phyloP scores from a whole-genome alignment of 2,113 vertebrate genomes.

The Callionymus lyra region DNA sequence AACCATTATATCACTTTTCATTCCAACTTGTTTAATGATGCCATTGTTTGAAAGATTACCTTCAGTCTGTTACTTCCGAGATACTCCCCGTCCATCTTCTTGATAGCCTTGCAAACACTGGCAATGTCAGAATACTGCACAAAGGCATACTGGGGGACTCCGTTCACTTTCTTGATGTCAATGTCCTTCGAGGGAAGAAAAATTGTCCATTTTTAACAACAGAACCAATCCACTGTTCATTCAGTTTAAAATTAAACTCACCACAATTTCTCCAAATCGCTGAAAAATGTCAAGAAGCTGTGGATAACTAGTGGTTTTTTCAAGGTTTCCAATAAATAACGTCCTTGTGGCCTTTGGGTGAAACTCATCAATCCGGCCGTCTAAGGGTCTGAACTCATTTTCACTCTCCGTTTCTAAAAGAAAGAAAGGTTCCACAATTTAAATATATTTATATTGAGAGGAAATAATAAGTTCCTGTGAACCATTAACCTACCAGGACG shows the following conservation, averaged over 20 bases:
- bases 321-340: constrained; percentile 95
- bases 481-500: constrained; percentile 83
- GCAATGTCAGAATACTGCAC: constrained; percentile 96
- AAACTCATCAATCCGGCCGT: constrained; percentile 96
- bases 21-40: too few species aligned
- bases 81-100: constrained; percentile 99
- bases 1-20: constrained; percentile 2
- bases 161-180: constrained; percentile 96
- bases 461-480: too few species aligned
- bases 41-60: constrained; percentile 65
- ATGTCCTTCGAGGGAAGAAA: constrained; percentile 75
- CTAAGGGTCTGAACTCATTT: constrained; percentile 95
- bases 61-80: constrained; percentile 94
- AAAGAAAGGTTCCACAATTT: not conserved
- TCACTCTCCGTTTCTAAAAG: constrained; percentile 91
- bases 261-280: constrained; percentile 96
- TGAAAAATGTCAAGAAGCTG: constrained; percentile 96
- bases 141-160: constrained; percentile 93
- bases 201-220: not conserved
- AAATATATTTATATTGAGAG: not conserved
- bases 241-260: constrained; percentile 62
- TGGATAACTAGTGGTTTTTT: constrained; percentile 94
- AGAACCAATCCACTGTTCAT: too few species aligned
- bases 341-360: constrained; percentile 97
- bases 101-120: constrained; percentile 98